Conservation (phyloP, 2,888 invertebrate genomes). For the Axea sp. region DNA sequence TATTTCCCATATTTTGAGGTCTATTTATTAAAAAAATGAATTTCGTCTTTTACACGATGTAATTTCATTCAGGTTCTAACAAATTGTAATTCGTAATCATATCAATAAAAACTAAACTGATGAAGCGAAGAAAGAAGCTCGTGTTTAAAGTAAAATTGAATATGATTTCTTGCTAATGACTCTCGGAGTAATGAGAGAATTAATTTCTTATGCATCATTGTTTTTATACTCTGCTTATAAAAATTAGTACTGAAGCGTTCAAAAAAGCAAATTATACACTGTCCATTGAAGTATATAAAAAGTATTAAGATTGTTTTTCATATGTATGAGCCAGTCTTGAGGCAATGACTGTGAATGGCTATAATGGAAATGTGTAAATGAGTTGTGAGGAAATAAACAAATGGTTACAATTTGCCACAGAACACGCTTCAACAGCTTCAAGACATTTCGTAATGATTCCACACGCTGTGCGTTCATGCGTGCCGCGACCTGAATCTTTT, state of each 20-base stretch:
- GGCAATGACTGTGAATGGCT: constrained; percentile 48
- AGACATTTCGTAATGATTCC: constrained; percentile 76
- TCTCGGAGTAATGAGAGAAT: constrained; percentile 13
- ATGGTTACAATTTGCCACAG: constrained; percentile 46
- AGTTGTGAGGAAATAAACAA: constrained; percentile 60
- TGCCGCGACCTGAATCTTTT: constrained; percentile 77
- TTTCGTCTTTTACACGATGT: too few relatives aligned
- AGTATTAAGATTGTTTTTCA: constrained; percentile 44
- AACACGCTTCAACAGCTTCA: constrained; percentile 64
- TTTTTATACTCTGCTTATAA: constrained; percentile 16
- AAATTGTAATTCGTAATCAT: too few relatives aligned
- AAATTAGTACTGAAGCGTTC: constrained; percentile 1
- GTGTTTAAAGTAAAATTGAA: too few relatives aligned
- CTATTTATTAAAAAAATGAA: too few relatives aligned
- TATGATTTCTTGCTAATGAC: neutral
- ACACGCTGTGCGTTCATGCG: constrained; percentile 76
- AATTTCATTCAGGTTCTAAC: too few relatives aligned
- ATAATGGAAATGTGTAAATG: constrained; percentile 62
- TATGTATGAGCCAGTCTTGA: constrained; percentile 47
- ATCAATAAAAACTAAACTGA: too few relatives aligned
- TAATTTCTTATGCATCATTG: constrained; percentile 36
- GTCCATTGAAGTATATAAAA: constrained; percentile 18
- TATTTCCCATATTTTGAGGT: too few relatives aligned
- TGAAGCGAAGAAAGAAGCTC: too few relatives aligned
- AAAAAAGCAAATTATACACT: constrained; percentile 34